A percentile compares a stretch with the other conserved stretches of the same genome.
These are phyloP conservation scores for Saimiri boliviensis DNA, from an alignment of 2,113 vertebrate genomes.

Conservation along the genomic window DNA sequence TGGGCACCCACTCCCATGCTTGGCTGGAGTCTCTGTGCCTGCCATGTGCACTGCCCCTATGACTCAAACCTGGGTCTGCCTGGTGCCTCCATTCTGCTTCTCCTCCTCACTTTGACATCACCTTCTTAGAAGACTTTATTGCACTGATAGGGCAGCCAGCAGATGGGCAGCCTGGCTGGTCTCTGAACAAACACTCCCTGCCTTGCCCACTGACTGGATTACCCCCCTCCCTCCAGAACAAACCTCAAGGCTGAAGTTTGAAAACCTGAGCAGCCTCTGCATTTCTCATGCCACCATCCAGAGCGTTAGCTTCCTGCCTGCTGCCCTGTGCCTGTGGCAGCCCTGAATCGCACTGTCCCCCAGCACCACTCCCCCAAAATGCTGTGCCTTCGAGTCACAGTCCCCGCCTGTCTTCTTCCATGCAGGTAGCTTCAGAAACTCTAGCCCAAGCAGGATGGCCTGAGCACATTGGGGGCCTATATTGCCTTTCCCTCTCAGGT, in stretches of 20 bases:
- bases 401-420: not conserved
- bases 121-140: not conserved
- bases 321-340: too few relatives aligned
- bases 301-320: not conserved
- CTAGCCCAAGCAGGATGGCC: rapidly evolving
- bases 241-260: not conserved
- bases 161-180: not conserved
- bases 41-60: too few relatives aligned
- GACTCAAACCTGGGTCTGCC: not conserved
- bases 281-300: too few relatives aligned
- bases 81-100: not conserved
- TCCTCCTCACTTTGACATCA: not conserved
- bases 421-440: too few relatives aligned
- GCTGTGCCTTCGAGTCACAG: not conserved
- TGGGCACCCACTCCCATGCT: not conserved
- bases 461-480: not conserved
- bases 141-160: too few relatives aligned
- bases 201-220: not conserved
- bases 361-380: not conserved
- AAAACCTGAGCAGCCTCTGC: not conserved
- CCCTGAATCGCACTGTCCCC: not conserved
- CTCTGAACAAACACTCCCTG: not conserved
- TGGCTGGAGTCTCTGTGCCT: not conserved
- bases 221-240: not conserved
- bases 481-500: too few relatives aligned